Conservation (phyloP, 2,888 invertebrate species). For the Emmelina monodactyla region DNA sequence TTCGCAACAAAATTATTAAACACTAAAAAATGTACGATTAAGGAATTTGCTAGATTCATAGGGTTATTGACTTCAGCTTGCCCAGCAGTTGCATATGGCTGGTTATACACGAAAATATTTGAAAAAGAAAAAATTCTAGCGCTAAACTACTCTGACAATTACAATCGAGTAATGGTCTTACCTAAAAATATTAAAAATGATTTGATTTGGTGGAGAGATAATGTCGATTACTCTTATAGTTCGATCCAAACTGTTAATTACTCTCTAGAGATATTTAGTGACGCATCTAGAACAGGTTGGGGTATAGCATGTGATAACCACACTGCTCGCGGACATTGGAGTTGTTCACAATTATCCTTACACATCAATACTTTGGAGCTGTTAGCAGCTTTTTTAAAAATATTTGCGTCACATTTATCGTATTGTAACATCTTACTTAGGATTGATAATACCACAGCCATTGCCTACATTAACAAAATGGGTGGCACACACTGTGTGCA, state of each 20-base stretch:
- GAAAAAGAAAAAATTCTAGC: slow-evolving; percentile 1
- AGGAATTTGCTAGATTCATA: background rate
- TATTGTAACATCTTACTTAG: background rate
- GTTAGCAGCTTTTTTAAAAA: background rate
- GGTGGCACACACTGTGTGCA: background rate
- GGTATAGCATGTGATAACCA: background rate
- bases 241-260: too few relatives aligned
- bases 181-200: background rate
- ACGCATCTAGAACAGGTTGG: background rate
- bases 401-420: background rate
- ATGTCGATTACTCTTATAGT: too few relatives aligned
- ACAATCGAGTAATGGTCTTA: background rate
- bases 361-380: background rate
- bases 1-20: too few relatives aligned
- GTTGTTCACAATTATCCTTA: background rate
- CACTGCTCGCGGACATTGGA: background rate
- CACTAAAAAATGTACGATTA: too few relatives aligned
- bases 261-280: background rate
- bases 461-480: background rate
- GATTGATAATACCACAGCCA: background rate
- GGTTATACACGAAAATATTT: slow-evolving; percentile 1
- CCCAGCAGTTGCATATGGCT: background rate
- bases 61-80: background rate
- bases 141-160: slow-evolving; percentile 1
- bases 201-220: too few relatives aligned